Evolutionary conservation across 2,113 vertebrate genomes (phyloP), one percentile per base, ranked within the genome.

Genomic region (Neoarius graeffei): DNA sequence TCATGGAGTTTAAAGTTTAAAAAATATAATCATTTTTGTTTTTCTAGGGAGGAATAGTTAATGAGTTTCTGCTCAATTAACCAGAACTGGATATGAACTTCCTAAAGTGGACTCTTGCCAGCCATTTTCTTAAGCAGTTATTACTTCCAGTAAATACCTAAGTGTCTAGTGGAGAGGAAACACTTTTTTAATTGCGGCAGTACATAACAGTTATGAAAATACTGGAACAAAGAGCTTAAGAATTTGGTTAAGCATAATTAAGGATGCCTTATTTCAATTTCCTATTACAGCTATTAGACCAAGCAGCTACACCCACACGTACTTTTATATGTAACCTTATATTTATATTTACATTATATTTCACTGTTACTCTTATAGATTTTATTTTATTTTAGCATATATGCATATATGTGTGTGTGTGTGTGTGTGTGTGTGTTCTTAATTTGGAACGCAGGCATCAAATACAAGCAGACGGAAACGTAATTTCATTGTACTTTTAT

Each of bases 131-230:
- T 80, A 56, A 35, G 79, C 56, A 59, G 54, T 81, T 60, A 59
- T 81, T 81, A 59, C 27, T 83, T 64, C 59, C 30, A 42, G 84
- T 60, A 42, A 85, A 85, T 74, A 59, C 11, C 48, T 42, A 73
- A 73, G 48, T 52, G 17, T 20, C 66, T 35, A 14, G 83, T 25
- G 10, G 52, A 56, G 50, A 50, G 25, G n/a, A 74, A 30, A 30
- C 20, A 20, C 14, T 8, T 57, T 64, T 84, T 59, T 42, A 60
- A 85, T 73, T 66, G 60, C 59, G 50, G 14, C 64, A 69, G 23
- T 84, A 84, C 64, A 84, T 76, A 59, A 57, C 27, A 84, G 11
- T 76, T 42, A 76, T 71, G 25, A 71, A 57, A 85, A 74, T 74
- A 59, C 54, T 59, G 20, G 19, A 54, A 48, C 30, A 25, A 42